Percentiles rank a stretch among this genome's conserved stretches.
Evolutionary conservation across 2,888 invertebrate species (phyloP).

Genomic region (Cyclophora albipunctata): DNA sequence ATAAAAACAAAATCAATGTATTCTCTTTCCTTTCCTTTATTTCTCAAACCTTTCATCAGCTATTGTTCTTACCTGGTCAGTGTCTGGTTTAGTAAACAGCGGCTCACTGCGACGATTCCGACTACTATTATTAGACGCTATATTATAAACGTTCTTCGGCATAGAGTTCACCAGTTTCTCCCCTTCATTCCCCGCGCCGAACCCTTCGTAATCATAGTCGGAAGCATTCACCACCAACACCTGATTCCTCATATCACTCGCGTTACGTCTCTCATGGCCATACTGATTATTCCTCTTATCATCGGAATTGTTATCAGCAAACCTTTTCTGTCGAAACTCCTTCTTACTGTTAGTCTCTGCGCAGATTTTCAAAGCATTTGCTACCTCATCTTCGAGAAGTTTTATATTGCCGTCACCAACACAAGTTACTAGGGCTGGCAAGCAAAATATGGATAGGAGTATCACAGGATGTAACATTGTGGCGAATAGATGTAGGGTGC

Average conservation of each 20-base stretch:
- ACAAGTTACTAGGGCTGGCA: constrained; percentile 38
- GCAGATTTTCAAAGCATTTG: constrained; percentile 49
- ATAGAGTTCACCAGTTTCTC: constrained; percentile 34
- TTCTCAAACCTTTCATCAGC: too few relatives aligned
- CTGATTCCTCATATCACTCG: constrained; percentile 34
- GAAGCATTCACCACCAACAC: constrained; percentile 43
- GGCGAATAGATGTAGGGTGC: too few relatives aligned
- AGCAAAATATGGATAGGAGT: constrained; percentile 8
- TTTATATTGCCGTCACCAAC: constrained; percentile 58
- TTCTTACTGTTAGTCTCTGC: constrained; percentile 12
- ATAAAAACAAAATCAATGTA: neutral
- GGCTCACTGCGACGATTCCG: constrained; percentile 45
- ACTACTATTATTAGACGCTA: constrained; percentile 19
- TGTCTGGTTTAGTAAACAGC: constrained; percentile 38
- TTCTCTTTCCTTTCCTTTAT: too few relatives aligned
- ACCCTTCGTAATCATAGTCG: constrained; percentile 39
- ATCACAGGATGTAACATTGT: constrained; percentile 34
- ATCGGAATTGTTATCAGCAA: constrained; percentile 26
- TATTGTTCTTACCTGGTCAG: constrained; percentile 41
- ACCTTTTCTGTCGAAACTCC: constrained; percentile 14
- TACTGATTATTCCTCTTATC: constrained; percentile 42
- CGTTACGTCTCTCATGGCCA: constrained; percentile 43
- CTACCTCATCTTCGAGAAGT: constrained; percentile 58
- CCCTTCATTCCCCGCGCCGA: constrained; percentile 28
- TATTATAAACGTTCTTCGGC: constrained; percentile 25